These are phyloP conservation scores for Eurois occulta DNA, from an alignment of 2,888 invertebrate genomes.

Conservation along the genomic window DNA sequence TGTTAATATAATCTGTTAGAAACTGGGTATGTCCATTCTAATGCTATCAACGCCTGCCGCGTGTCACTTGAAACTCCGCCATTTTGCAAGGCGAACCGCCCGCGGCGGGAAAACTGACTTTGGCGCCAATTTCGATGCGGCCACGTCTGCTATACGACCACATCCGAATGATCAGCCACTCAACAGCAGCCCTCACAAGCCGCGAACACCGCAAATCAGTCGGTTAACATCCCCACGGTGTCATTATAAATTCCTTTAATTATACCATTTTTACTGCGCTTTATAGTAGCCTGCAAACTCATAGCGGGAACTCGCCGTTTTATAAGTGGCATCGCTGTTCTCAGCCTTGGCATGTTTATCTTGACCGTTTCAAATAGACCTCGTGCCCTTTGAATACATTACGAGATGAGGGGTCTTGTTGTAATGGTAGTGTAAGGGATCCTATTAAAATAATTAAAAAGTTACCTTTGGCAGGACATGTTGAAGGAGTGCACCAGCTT, in stretches of 20 bases:
- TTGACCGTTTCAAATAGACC: constrained; percentile 65
- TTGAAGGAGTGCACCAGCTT: constrained; percentile 93
- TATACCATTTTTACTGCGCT: constrained; percentile 86
- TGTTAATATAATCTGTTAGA: constrained; percentile 41
- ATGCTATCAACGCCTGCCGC: constrained; percentile 73
- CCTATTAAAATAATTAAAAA: constrained; percentile 71
- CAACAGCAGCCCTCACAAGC: constrained; percentile 51
- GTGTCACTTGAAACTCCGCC: constrained; percentile 89
- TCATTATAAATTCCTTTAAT: constrained; percentile 88
- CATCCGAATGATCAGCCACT: constrained; percentile 69
- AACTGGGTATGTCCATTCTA: constrained; percentile 78
- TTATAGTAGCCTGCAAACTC: constrained; percentile 75
- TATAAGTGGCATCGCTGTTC: constrained; percentile 80
- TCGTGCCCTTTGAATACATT: constrained; percentile 53
- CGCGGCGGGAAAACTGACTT: constrained; percentile 89
- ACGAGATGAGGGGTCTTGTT: constrained; percentile 39
- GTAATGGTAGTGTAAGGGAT: constrained; percentile 38
- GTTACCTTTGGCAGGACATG: constrained; percentile 91
- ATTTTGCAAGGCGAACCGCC: constrained; percentile 89
- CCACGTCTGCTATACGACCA: constrained; percentile 78
- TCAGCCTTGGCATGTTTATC: constrained; percentile 81
- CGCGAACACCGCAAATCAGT: constrained; percentile 73
- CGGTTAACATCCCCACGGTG: constrained; percentile 73
- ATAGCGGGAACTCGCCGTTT: constrained; percentile 77
- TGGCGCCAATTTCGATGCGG: constrained; percentile 88